A percentile compares a stretch with the other conserved stretches of the same genome.
Conservation (phyloP, 2,797 vertebrate species). For the Myripristis jacobus region DNA sequence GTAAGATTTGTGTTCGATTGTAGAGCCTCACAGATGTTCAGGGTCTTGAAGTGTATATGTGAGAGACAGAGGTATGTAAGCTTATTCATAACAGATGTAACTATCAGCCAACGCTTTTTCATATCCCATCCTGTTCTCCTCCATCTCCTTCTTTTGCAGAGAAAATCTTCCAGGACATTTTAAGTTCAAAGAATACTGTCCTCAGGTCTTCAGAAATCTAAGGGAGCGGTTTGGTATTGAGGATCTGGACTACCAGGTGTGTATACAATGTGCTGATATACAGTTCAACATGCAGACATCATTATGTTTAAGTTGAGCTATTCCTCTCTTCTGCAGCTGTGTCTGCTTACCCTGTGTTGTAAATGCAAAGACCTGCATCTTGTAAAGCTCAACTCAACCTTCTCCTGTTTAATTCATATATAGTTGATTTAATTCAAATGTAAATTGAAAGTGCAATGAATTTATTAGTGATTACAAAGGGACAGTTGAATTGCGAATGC, state of each 20-base stretch:
- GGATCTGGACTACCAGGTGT: slow-evolving; percentile 93
- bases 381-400: not conserved
- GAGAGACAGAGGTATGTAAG: not conserved
- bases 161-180: slow-evolving; percentile 96
- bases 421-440: not conserved
- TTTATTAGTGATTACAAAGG: not conserved
- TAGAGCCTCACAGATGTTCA: not conserved
- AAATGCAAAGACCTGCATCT: not conserved
- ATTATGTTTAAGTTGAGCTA: not conserved
- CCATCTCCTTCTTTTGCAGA: slow-evolving; percentile 72
- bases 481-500: not conserved
- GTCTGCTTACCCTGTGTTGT: not conserved
- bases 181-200: slow-evolving; percentile 98
- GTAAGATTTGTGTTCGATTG: not conserved
- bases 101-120: not conserved
- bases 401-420: not conserved
- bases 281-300: not conserved
- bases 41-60: not conserved
- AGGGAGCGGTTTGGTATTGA: slow-evolving; percentile 93
- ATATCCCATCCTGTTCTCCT: not conserved
- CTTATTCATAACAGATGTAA: not conserved
- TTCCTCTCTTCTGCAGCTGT: not conserved
- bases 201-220: slow-evolving; percentile 95
- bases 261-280: not conserved
- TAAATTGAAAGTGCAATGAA: not conserved